These are phyloP conservation scores for Catharus fuscescens DNA, from an alignment of 2,113 vertebrate genomes.

Conservation along the genomic window DNA sequence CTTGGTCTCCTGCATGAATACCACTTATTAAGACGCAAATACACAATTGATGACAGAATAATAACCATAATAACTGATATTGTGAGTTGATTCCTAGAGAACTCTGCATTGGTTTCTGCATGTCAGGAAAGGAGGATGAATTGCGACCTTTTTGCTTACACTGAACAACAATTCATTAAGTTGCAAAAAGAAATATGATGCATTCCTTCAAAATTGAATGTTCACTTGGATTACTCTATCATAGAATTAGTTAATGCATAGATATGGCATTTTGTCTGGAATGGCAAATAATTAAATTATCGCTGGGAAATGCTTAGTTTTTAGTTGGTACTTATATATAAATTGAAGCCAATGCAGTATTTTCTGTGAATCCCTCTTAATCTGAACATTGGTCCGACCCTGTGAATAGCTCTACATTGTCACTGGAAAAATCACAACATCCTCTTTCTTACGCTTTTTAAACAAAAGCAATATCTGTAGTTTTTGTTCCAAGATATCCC, in stretches of 20 bases:
- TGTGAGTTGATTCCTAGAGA: background rate
- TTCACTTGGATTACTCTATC: background rate
- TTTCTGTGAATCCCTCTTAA: background rate
- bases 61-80: background rate
- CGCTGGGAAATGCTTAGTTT: background rate
- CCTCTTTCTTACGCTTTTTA: background rate
- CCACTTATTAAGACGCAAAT: background rate
- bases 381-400: background rate
- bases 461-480: background rate
- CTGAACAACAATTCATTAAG: background rate
- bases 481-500: background rate
- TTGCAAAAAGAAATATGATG: background rate
- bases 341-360: background rate
- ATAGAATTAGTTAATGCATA: background rate
- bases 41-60: background rate
- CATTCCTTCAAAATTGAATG: background rate
- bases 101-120: background rate
- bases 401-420: background rate
- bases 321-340: background rate
- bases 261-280: background rate
- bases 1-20: background rate
- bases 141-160: background rate
- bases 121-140: background rate
- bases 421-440: background rate
- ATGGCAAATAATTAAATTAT: background rate